Evolutionary conservation across 2,113 vertebrate genomes (phyloP).

Genomic region (Brachyhypopomus occidentalis): DNA sequence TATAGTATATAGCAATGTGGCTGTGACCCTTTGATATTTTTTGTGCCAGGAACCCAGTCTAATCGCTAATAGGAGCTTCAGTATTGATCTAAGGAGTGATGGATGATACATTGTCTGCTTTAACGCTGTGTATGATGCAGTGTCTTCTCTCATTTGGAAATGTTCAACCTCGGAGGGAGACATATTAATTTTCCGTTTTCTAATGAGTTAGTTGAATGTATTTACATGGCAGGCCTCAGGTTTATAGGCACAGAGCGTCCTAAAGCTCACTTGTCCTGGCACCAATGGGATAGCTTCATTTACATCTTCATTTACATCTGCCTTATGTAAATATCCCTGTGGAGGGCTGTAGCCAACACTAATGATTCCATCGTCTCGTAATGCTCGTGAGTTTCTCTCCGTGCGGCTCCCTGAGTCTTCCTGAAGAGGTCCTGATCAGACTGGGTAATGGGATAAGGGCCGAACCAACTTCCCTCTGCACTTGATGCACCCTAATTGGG

Average conservation of each 20-base stretch:
- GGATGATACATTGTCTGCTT: no score
- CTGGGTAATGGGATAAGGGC: conserved; percentile 41
- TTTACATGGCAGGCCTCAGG: not conserved
- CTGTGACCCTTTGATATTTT: no score
- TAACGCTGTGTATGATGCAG: no score
- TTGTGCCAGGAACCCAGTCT: no score
- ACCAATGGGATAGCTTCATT: not conserved
- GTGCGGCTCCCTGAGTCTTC: conserved; percentile 5
- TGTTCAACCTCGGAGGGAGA: no score
- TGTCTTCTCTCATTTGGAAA: no score
- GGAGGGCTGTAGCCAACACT: conserved; percentile 15
- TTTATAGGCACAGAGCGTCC: not conserved
- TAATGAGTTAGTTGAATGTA: not conserved
- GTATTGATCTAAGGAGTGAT: no score
- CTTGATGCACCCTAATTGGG: conserved; percentile 39
- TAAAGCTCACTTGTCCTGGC: not conserved
- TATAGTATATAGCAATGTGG: no score
- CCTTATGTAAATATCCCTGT: not conserved
- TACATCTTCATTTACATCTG: not conserved
- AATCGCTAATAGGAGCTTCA: no score
- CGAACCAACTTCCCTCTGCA: conserved; percentile 15
- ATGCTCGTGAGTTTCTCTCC: conserved; percentile 38
- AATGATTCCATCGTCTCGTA: conserved; percentile 40
- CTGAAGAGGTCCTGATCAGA: conserved; percentile 19
- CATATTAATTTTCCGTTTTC: no score